Percentiles rank a stretch among this genome's conserved stretches.
Conservation (phyloP, 2,888 invertebrate species). For the Chironomus riparius region DNA sequence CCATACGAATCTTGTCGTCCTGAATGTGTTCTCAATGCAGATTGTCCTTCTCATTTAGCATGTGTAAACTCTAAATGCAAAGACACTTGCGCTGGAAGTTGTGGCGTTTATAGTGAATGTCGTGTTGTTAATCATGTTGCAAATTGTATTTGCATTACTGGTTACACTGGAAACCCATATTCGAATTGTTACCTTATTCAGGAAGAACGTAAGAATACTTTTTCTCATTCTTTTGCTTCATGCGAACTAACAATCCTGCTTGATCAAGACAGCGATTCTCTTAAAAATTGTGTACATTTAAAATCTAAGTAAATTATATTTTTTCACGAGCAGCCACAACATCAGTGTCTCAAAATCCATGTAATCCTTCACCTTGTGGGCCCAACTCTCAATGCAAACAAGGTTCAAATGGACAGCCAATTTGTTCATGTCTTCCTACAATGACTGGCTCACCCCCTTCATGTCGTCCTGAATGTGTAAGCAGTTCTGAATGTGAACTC, state of each 20-base stretch:
- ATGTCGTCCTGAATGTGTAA: constrained; percentile 63
- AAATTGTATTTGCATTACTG: constrained; percentile 55
- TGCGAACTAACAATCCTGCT: background rate
- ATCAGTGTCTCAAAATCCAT: constrained; percentile 47
- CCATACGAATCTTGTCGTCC: constrained; percentile 63
- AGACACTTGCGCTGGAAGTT: constrained; percentile 65
- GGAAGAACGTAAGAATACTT: background rate
- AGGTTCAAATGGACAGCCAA: constrained; percentile 52
- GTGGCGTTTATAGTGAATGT: constrained; percentile 55
- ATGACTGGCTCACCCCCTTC: constrained; percentile 58
- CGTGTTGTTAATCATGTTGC: constrained; percentile 60
- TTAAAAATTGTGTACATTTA: background rate
- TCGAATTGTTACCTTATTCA: background rate
- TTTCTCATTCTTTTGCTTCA: background rate
- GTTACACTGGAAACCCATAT: constrained; percentile 42
- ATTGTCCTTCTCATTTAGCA: constrained; percentile 60
- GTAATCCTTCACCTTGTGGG: constrained; percentile 71
- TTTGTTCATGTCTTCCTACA: constrained; percentile 59
- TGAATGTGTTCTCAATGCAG: constrained; percentile 62
- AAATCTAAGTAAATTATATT: background rate
- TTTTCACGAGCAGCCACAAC: background rate
- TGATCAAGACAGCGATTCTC: background rate
- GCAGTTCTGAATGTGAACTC: constrained; percentile 61
- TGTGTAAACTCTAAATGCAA: constrained; percentile 65
- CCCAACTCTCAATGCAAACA: constrained; percentile 71